phyloP scores from a whole-genome alignment of 2,888 invertebrate genomes.

The Campoplex nolae region DNA sequence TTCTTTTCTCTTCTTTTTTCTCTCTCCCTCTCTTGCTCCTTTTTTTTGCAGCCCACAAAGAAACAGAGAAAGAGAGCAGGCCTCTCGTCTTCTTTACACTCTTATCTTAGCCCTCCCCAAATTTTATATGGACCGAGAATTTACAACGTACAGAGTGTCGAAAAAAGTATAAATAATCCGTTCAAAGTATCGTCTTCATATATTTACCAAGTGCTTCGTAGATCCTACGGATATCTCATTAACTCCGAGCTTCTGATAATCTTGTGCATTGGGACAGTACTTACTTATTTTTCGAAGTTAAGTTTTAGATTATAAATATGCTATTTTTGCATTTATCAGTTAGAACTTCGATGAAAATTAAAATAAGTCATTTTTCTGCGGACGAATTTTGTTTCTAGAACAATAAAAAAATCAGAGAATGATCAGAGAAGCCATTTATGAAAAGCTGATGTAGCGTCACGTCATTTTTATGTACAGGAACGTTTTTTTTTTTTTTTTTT shows the following conservation, averaged over 20 bases:
- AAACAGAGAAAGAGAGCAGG: slow-evolving; percentile 7
- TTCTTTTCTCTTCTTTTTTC: neutral
- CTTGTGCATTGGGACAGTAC: neutral
- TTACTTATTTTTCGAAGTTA: too few species aligned
- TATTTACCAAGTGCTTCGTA: neutral
- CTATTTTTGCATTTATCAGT: too few species aligned
- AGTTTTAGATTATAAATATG: too few species aligned
- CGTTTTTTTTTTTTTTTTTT: too few species aligned
- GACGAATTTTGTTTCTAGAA: neutral
- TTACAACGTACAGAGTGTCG: neutral
- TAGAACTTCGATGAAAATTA: too few species aligned
- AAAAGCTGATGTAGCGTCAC: too few species aligned
- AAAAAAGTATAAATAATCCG: neutral
- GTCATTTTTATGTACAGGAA: too few species aligned
- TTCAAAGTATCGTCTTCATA: neutral
- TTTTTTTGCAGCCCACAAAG: slow-evolving; percentile 25
- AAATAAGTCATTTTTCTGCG: too few species aligned
- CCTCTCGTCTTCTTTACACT: slow-evolving; percentile 35
- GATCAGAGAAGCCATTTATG: neutral
- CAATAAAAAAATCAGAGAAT: neutral
- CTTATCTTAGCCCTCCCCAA: neutral
- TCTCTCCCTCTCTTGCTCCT: neutral
- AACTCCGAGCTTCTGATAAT: neutral
- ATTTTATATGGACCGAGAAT: neutral
- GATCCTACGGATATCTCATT: neutral